Percentiles rank a stretch among this genome's conserved stretches.
Evolutionary conservation across 2,113 vertebrate genomes (phyloP).

Genomic region (Larimichthys polyactis): DNA sequence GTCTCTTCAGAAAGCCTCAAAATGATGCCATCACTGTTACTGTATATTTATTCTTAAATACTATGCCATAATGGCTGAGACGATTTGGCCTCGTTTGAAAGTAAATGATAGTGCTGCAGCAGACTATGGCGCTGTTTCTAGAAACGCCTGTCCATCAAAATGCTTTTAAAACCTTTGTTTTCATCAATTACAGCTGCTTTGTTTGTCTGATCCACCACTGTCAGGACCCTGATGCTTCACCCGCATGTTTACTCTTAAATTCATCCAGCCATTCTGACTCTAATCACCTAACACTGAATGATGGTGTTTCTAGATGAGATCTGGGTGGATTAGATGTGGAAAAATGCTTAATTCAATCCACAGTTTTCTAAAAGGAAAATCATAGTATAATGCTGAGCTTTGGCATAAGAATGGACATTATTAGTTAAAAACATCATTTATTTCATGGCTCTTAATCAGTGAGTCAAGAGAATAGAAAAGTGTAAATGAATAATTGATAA

Average conservation of each 20-base stretch:
- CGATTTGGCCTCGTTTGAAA: neutral
- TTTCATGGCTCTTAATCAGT: neutral
- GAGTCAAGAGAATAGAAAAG: neutral
- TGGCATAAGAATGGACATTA: neutral
- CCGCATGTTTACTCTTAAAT: neutral
- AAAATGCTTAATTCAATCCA: neutral
- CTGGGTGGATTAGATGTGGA: neutral
- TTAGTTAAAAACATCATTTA: neutral
- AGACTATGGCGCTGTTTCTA: neutral
- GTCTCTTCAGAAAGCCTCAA: slow-evolving; percentile 2
- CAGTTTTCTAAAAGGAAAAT: neutral
- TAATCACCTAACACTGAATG: neutral
- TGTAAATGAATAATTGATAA: no score
- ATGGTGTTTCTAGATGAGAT: neutral
- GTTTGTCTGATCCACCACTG: neutral
- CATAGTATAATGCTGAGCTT: neutral
- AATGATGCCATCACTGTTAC: neutral
- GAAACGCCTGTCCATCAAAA: neutral
- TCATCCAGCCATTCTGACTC: neutral
- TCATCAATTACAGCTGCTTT: neutral
- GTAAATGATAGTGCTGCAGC: neutral
- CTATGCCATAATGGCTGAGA: neutral
- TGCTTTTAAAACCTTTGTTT: slow-evolving; percentile 5
- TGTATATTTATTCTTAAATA: neutral
- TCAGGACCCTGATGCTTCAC: neutral